Conservation (phyloP, 2,113 vertebrate genomes). For the Macroglossus sobrinus region DNA sequence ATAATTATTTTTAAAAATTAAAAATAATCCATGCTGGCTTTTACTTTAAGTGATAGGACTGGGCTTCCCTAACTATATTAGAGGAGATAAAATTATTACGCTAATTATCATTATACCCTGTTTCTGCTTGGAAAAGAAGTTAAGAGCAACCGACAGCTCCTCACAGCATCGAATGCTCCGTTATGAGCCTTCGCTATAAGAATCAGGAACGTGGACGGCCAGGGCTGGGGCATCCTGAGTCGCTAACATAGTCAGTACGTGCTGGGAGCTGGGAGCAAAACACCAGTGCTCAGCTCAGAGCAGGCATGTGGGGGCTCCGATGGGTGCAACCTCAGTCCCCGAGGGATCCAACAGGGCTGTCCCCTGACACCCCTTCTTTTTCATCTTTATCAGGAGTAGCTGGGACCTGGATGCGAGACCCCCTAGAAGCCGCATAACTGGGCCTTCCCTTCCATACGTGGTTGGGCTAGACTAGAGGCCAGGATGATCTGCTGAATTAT, state of each 20-base stretch:
- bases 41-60: not conserved
- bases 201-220: not conserved
- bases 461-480: not conserved
- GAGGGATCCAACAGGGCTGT: not conserved
- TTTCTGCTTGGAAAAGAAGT: not conserved
- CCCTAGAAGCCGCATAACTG: not conserved
- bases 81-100: not conserved
- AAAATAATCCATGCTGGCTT: not conserved
- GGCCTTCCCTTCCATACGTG: not conserved
- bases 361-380: not conserved
- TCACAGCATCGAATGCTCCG: not conserved
- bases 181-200: not conserved
- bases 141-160: not conserved
- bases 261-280: not conserved
- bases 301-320: not conserved
- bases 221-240: not conserved
- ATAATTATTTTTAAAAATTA: not conserved
- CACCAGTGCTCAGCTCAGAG: not conserved
- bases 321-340: fast-evolving
- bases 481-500: not conserved
- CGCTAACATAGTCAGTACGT: fast-evolving
- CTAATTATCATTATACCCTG: not conserved
- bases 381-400: not conserved
- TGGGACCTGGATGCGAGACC: not conserved
- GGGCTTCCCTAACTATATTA: not conserved